Conservation (phyloP, 2,888 invertebrate species). For the Drosophila affinis region DNA sequence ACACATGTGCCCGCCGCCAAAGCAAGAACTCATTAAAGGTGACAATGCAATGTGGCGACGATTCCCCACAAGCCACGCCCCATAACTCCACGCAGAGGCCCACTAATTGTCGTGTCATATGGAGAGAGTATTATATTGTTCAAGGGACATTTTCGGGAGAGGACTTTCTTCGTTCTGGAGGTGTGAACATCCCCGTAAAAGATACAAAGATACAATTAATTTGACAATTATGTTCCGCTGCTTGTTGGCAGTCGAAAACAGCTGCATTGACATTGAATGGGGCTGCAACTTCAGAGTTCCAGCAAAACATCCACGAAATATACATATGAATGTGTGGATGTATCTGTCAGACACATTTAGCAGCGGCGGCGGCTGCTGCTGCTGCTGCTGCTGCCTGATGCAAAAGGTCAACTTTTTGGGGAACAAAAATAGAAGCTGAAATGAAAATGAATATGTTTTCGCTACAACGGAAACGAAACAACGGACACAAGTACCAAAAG, state of each 20-base stretch:
- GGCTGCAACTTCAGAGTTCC: not conserved
- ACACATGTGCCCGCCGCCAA: slow-evolving; percentile 46
- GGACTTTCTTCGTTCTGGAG: slow-evolving; percentile 22
- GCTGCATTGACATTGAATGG: slow-evolving; percentile 76
- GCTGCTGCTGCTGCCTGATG: not conserved
- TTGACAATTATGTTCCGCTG: slow-evolving; percentile 44
- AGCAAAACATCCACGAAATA: slow-evolving; percentile 5
- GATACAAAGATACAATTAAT: slow-evolving; percentile 56
- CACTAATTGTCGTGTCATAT: slow-evolving; percentile 29
- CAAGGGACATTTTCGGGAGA: slow-evolving; percentile 5
- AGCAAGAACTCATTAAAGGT: slow-evolving; percentile 67
- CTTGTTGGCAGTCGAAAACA: slow-evolving; percentile 55
- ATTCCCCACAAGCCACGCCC: slow-evolving; percentile 37
- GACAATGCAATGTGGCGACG: slow-evolving; percentile 67
- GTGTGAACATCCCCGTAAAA: slow-evolving; percentile 57
- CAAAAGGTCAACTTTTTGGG: slow-evolving; percentile 32
- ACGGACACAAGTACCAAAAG: not conserved
- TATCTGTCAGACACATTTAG: slow-evolving; percentile 16
- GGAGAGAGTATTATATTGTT: not conserved
- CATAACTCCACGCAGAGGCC: not conserved
- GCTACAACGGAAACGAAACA: not conserved
- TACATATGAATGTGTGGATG: slow-evolving; percentile 21
- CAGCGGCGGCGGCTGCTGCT: not conserved
- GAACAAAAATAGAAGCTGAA: slow-evolving; percentile 21
- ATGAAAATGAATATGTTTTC: not conserved